Percentiles rank a stretch among this genome's conserved stretches.
phyloP scores from a whole-genome alignment of 2,888 invertebrate genomes.

The Tetramorium bicarinatum region DNA sequence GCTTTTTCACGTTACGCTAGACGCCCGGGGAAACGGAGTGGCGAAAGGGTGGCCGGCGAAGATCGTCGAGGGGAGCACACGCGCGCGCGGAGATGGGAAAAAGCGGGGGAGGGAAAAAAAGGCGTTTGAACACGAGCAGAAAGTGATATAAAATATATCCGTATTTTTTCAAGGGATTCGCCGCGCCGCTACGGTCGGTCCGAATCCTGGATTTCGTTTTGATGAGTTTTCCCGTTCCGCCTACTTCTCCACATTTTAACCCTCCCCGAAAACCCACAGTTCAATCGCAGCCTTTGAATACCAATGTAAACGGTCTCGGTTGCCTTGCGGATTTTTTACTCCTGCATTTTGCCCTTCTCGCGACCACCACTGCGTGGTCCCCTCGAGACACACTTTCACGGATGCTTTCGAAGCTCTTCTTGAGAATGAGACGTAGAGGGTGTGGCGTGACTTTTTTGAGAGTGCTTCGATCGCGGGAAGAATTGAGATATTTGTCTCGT shows the following conservation, averaged over 20 bases:
- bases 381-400: conserved; percentile 61
- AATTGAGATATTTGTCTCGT: conserved; percentile 76
- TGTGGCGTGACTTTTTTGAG: conserved; percentile 22
- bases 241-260: conserved; percentile 65
- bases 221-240: conserved; percentile 81
- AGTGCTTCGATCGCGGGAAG: conserved; percentile 46
- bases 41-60: not conserved
- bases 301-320: conserved; percentile 81
- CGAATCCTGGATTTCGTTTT: conserved; percentile 83
- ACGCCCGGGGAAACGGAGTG: not conserved
- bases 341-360: conserved; percentile 60
- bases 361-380: conserved; percentile 15
- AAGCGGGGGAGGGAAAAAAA: conserved; percentile 45
- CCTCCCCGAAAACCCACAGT: conserved; percentile 77
- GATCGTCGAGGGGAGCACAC: conserved; percentile 6
- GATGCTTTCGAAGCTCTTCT: conserved; percentile 37
- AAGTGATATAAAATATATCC: conserved; percentile 81
- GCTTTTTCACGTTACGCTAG: conserved; percentile 37
- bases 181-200: conserved; percentile 65
- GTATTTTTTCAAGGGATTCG: conserved; percentile 83
- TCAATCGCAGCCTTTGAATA: conserved; percentile 83
- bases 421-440: conserved; percentile 11
- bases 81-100: conserved; percentile 40
- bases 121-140: conserved; percentile 61
- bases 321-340: conserved; percentile 71